Evolutionary conservation across 2,888 invertebrate species (phyloP).

Genomic region (Drosophila koepferae): DNA sequence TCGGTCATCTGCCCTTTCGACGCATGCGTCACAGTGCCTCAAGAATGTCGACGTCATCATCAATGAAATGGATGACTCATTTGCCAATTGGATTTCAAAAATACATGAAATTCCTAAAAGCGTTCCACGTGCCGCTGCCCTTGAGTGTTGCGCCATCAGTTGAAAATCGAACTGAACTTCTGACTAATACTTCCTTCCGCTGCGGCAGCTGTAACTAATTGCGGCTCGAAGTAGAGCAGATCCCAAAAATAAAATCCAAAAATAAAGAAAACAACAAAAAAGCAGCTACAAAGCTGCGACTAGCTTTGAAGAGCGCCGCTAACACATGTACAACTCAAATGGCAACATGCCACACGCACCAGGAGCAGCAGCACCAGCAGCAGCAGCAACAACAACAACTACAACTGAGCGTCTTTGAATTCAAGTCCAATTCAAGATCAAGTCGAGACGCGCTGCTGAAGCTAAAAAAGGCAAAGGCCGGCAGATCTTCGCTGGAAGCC

Average conservation of each 20-base stretch:
- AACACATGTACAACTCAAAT: constrained; percentile 79
- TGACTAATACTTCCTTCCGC: constrained; percentile 78
- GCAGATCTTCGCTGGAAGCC: constrained; percentile 38
- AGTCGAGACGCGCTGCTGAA: constrained; percentile 52
- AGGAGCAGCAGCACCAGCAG: constrained; percentile 35
- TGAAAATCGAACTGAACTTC: constrained; percentile 21
- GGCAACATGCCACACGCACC: constrained; percentile 79
- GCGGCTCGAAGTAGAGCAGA: constrained; percentile 52
- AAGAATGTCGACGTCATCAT: constrained; percentile 38
- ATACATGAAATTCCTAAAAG: constrained; percentile 54
- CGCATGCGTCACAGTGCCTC: constrained; percentile 51
- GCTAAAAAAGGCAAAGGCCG: constrained; percentile 70
- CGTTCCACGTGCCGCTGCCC: constrained; percentile 60
- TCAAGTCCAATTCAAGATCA: constrained; percentile 54
- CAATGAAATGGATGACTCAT: constrained; percentile 47
- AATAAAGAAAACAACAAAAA: constrained; percentile 3
- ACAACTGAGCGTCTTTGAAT: constrained; percentile 46
- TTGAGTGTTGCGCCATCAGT: constrained; percentile 26
- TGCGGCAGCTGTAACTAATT: constrained; percentile 71
- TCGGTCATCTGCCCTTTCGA: not conserved
- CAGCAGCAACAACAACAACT: constrained; percentile 33
- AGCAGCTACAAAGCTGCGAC: constrained; percentile 31
- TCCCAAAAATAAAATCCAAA: constrained; percentile 22
- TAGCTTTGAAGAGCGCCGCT: constrained; percentile 70
- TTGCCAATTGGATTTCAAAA: constrained; percentile 44